Conservation (phyloP, 2,797 vertebrate species). For the Botia almorhae region DNA sequence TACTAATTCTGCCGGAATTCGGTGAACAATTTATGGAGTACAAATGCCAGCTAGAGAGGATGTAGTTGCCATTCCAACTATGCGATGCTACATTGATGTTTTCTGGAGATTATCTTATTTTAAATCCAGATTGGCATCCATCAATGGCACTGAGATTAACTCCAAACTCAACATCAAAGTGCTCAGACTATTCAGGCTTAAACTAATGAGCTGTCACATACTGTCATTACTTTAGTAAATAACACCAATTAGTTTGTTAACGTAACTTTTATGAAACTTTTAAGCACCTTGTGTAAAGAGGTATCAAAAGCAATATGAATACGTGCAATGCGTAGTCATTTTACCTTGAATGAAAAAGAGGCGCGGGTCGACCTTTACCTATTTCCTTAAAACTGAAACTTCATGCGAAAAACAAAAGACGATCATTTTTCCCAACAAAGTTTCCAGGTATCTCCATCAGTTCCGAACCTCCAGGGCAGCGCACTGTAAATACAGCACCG, state of each 20-base stretch:
- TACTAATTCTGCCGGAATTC: background rate
- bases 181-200: background rate
- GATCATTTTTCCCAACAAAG: background rate
- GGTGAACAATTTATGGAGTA: background rate
- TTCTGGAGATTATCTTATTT: background rate
- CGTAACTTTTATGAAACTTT: background rate
- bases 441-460: background rate
- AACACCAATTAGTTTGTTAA: background rate
- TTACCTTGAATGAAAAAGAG: background rate
- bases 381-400: constrained; percentile 6
- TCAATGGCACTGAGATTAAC: background rate
- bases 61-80: background rate
- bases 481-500: constrained; percentile 48
- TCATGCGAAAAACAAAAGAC: background rate
- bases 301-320: constrained; percentile 8
- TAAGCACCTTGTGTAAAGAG: background rate
- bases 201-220: background rate
- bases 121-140: background rate
- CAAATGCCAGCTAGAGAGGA: background rate
- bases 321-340: background rate
- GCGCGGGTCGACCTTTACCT: constrained; percentile 17
- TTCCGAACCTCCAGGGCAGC: background rate
- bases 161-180: background rate
- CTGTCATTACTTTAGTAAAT: background rate
- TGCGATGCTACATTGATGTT: background rate